Conservation (phyloP, 2,797 vertebrate genomes). For the Melanogrammus aeglefinus region DNA sequence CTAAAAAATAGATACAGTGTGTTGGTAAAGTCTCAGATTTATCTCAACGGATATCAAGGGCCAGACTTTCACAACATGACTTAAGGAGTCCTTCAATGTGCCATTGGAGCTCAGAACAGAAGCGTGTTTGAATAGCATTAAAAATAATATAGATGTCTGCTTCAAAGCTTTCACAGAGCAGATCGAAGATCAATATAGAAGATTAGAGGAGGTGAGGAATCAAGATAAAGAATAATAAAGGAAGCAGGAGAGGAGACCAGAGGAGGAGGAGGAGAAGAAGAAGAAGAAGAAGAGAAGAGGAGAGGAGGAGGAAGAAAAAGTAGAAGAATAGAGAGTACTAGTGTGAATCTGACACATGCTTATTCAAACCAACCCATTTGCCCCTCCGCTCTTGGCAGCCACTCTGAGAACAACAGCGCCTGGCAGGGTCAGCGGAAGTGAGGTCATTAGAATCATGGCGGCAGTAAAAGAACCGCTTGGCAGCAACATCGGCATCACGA, state of each 20-base stretch:
- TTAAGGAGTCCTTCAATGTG: conserved; percentile 47
- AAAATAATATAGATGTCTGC: conserved; percentile 13
- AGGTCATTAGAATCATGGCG: conserved; percentile 67
- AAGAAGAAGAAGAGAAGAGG: neutral
- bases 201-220: neutral
- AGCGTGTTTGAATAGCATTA: conserved; percentile 54
- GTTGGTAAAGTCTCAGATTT: conserved; percentile 30
- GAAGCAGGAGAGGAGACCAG: neutral
- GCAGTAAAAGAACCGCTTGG: conserved; percentile 67
- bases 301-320: too few species aligned
- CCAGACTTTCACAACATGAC: conserved; percentile 34
- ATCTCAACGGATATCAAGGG: conserved; percentile 41
- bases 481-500: conserved; percentile 61
- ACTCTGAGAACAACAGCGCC: conserved; percentile 33
- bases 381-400: conserved; percentile 54
- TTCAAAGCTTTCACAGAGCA: conserved; percentile 2
- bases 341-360: too few species aligned
- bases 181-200: conserved; percentile 22
- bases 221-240: too few species aligned
- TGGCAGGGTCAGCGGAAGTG: conserved; percentile 61
- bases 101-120: conserved; percentile 58
- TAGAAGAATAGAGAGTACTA: too few species aligned
- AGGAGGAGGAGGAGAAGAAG: neutral
- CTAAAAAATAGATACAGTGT: too few species aligned
- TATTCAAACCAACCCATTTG: neutral